phyloP scores from a whole-genome alignment of 2,888 invertebrate species.

The Pristionchus exspectatus region DNA sequence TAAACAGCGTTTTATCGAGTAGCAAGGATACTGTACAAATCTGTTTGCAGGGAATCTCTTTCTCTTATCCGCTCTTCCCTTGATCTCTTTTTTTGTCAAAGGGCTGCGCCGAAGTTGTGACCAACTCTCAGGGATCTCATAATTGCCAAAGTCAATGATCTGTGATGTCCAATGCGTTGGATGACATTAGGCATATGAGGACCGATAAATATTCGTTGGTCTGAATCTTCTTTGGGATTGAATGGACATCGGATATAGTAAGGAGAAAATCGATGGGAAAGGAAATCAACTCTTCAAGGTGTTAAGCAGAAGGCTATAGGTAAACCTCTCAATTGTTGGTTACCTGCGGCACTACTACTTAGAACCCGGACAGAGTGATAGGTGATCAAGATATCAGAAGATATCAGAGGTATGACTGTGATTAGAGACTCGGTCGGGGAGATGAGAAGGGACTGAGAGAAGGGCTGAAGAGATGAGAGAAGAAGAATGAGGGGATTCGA shows the following conservation, averaged over 20 bases:
- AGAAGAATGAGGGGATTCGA: slow-evolving; percentile 26
- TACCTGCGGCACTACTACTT: slow-evolving; percentile 58
- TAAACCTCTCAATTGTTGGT: slow-evolving; percentile 42
- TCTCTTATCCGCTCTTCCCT: neutral
- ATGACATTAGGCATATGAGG: too few species aligned
- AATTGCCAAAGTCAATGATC: neutral
- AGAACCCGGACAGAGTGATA: slow-evolving; percentile 46
- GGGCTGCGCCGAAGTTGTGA: neutral
- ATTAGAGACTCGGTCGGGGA: neutral
- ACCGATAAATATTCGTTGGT: too few species aligned
- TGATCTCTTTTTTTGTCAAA: slow-evolving; percentile 13
- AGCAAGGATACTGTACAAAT: neutral
- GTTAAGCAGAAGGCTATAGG: slow-evolving; percentile 58
- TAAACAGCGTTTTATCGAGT: neutral
- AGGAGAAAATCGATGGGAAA: neutral
- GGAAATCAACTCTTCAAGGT: slow-evolving; percentile 11
- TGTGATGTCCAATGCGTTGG: neutral
- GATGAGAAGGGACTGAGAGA: neutral
- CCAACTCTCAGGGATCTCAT: slow-evolving; percentile 19
- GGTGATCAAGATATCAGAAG: slow-evolving; percentile 8
- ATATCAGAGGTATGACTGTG: neutral
- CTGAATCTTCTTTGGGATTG: too few species aligned
- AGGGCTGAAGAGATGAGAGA: slow-evolving; percentile 24
- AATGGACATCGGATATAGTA: neutral
- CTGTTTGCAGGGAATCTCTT: slow-evolving; percentile 16